Base-by-base conservation (phyloP, 2,797 vertebrate species). In the Pterois miles region DNA sequence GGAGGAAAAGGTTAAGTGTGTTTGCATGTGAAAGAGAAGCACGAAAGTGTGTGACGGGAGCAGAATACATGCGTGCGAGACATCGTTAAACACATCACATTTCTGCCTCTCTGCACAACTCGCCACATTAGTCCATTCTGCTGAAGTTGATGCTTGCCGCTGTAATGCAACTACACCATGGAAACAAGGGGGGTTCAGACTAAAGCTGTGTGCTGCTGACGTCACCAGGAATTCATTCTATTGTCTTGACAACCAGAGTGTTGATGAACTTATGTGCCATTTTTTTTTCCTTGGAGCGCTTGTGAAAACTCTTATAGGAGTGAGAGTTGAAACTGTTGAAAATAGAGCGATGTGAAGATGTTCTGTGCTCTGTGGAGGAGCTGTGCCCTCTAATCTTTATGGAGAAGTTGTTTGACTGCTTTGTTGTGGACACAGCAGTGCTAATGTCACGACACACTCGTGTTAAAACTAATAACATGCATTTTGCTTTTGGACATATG, bases 211-310 rank as follows among this genome's bases (percentile, higher is more conserved):
- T 57, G 80, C 79, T 18, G 76, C 73, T 90, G 90, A 93, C 91
- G 81, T 94, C 89, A 91, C 79, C 62, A 40, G 81, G 83, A 87
- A 71, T 91, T 89, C 43, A 66, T 82, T 73, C 78, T 67, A 92
- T 92, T 87, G 92, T 92, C 91, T 89, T 92, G 92, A 92, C 91
- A 92, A 93, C 90, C 78, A 6, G 31, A 87, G 88, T 83, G 86
- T 86, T 87, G 76, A 86, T 86, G 80, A 93, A 92, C 82, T 93
- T 92, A 64, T 78, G 78, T 78, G 70, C 63, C 69, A 76, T 71
- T 78, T 23, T 23, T 33, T 64, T 53, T 48, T 58, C 12, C 11
- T 63, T 57, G 36, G 18, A 9, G 57, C 20, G 6, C 64, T 63
- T 76, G 59, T 80, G 78, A 85, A 62, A 79, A 62, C 36, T 68